phyloP scores from a whole-genome alignment of 2,797 vertebrate genomes.

The Takifugu ocellatus region DNA sequence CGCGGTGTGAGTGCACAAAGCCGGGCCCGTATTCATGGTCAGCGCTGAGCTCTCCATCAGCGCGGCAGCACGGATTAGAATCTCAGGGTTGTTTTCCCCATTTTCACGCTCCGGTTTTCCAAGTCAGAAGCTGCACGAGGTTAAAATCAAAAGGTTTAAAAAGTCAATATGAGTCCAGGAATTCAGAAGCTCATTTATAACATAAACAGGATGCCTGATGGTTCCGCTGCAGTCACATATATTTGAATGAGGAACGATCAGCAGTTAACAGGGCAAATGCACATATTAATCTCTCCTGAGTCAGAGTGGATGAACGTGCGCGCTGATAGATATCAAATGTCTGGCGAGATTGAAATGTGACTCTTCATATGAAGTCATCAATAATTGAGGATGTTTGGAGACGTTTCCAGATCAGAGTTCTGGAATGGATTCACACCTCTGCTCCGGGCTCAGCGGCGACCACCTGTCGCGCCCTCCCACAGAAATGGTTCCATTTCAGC shows the following conservation, averaged over 20 bases:
- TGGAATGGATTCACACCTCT: slow-evolving; percentile 60
- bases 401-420: slow-evolving; percentile 59
- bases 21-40: slow-evolving; percentile 49
- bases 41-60: slow-evolving; percentile 52
- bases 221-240: no score
- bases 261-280: slow-evolving; percentile 19
- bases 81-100: slow-evolving; percentile 29
- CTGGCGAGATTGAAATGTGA: slow-evolving; percentile 57
- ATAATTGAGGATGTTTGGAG: slow-evolving; percentile 69
- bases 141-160: slow-evolving; percentile 13
- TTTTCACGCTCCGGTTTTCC: slow-evolving; percentile 9
- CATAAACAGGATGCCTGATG: no score
- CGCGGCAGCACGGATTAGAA: slow-evolving; percentile 53
- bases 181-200: background rate
- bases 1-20: slow-evolving; percentile 47
- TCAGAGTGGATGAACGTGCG: slow-evolving; percentile 1
- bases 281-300: slow-evolving; percentile 34
- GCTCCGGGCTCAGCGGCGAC: slow-evolving; percentile 70
- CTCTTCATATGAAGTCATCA: slow-evolving; percentile 54
- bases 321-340: slow-evolving; percentile 41
- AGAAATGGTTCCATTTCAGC: slow-evolving; percentile 78
- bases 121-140: background rate
- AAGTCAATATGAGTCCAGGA: slow-evolving; percentile 1
- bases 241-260: slow-evolving; percentile 2
- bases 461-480: slow-evolving; percentile 78